Evolutionary conservation across 2,797 vertebrate genomes (phyloP), one percentile per base, ranked within the genome.

Genomic region (Gallirallus australis): DNA sequence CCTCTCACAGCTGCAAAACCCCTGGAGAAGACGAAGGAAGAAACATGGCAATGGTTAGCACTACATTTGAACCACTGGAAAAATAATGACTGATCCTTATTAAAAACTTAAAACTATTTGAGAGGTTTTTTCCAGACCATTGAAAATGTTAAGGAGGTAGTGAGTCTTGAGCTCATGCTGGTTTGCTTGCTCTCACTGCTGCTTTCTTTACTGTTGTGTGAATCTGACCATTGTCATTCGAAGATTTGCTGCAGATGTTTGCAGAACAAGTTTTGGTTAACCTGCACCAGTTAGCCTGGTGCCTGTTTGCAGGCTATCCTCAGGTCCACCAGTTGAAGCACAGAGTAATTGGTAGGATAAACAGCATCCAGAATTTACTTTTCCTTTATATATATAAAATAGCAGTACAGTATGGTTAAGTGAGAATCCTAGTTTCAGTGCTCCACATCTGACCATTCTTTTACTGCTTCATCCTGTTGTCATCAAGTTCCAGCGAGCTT

Each of bases 71-170:
- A 93, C 75, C 83, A 45, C 93, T 89, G 92, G 92, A 92, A 96
- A 96, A 97, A 93, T 92, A 92, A 82, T 86, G 92, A 89, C 89
- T 37, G 66, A 89, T 86, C 56, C 75, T 92, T 93, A 80, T 84
- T 80, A 90, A 94, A 96, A 93, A 65, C 73, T 63, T 72, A 40
- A 89, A 96, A 80, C 60, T 86, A 27, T 90, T 72, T 89, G 63
- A 93, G 90, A 94, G 47, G 6, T 16, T 95, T 96, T 90, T 97
- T 93, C 95, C 93, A 96, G 89, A 40, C 64, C 81, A 77, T 60
- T 82, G 94, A 97, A 96, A 94, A 81, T 77, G 83, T 76, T 90
- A 73, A 73, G 30, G 60, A 69, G 18, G 71, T 57, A 54, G 66
- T 79, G 52, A 52, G 54, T 47, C 83, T 71, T 80, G 76, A 89